phyloP scores from a whole-genome alignment of 2,797 vertebrate genomes.

The Brachyalestes nurse region DNA sequence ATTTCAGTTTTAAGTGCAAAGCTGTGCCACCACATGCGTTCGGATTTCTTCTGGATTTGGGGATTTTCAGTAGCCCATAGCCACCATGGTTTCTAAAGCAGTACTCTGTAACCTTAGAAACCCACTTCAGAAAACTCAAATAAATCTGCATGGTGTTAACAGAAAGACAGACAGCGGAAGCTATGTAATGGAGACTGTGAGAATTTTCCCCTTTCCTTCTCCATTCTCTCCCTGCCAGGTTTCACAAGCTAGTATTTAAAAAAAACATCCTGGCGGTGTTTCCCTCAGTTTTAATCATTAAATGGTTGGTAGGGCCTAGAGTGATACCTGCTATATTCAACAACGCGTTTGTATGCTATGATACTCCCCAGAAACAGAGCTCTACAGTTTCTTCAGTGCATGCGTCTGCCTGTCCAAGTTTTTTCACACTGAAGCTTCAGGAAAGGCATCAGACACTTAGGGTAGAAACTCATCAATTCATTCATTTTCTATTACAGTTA shows the following conservation, averaged over 20 bases:
- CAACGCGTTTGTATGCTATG: not conserved
- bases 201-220: not conserved
- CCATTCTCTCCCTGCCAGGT: not conserved
- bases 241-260: not conserved
- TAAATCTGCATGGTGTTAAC: constrained; percentile 6
- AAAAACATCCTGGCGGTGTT: not conserved
- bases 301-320: not conserved
- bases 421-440: not conserved
- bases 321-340: not conserved
- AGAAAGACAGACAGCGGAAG: constrained; percentile 4
- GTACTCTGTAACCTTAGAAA: not conserved
- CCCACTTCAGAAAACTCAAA: not conserved
- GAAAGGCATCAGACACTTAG: not conserved
- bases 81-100: not conserved
- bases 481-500: no score
- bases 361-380: not conserved
- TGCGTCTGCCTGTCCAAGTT: not conserved
- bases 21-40: not conserved
- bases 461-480: not conserved
- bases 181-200: constrained; percentile 11
- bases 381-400: not conserved
- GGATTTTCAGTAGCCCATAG: not conserved
- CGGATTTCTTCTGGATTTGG: not conserved
- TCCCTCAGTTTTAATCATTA: not conserved
- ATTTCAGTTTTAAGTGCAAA: constrained; percentile 13